Base-by-base conservation (phyloP, 2,888 invertebrate species). In the Drosophila flavopinicola region DNA sequence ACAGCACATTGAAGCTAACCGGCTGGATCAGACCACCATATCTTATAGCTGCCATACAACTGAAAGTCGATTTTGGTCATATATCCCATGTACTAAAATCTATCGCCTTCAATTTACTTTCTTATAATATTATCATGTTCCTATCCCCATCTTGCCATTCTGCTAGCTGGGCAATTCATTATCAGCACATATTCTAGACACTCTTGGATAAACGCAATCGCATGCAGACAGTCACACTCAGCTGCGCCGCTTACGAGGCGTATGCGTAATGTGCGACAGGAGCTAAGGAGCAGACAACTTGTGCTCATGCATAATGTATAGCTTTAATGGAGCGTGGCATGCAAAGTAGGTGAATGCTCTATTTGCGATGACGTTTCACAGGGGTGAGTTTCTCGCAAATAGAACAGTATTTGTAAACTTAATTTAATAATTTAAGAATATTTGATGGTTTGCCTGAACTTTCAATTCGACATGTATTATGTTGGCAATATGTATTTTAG, bases 221-320 rank as follows among this genome's bases (percentile, higher is more conserved):
- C 52, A 57, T 37, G 30, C 52, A 48, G 10, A 29, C 58, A 44
- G 63, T 61, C 60, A 71, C 82, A 77, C 73, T 84, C 44, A 54
- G 49, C 42, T 58, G 69, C 52, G 20, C 6, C 6, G 51, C 42
- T 35, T 33, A 77, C 56, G 47, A 56, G 48, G 61, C 56, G 68
- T 56, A 64, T 79, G 56, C 49, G 65, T 37, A 71, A 75, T 71
- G 24, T 41, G 27, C 24, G 7, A 10, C 11, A 17, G 24, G 6
- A 24, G 39, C 6, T 6, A 13, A 32, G 29, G 11, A 7, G 3
- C 20, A 13, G 11, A 13, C 7, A 30, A 25, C 37, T 24, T 56
- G 39, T 59, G 65, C 35, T 56, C 56, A 64, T 68, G 68, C 71
- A 71, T 68, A 68, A 68, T 64, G 11, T 45, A 48, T 37, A 23